phyloP scores from a whole-genome alignment of 2,888 invertebrate genomes.

The Drosophila nigricruria region DNA sequence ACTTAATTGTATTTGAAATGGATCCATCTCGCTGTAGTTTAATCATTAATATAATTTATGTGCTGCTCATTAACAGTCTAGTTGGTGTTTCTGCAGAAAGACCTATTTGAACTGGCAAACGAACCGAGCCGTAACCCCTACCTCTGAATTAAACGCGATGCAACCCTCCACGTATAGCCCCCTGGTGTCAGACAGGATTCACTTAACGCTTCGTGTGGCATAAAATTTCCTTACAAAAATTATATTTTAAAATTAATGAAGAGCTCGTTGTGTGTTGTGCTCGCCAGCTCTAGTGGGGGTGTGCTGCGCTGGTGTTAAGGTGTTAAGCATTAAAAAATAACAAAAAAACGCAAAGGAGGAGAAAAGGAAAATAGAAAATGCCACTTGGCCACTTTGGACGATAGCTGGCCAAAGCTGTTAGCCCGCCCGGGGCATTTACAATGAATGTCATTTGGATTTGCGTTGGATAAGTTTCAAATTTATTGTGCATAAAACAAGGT shows the following conservation, averaged over 20 bases:
- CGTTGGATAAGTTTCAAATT: constrained; percentile 74
- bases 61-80: constrained; percentile 53
- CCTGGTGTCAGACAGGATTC: constrained; percentile 36
- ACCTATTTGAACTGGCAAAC: constrained; percentile 31
- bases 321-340: constrained; percentile 56
- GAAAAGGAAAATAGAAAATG: constrained; percentile 12
- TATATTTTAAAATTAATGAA: constrained; percentile 72
- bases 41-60: constrained; percentile 40
- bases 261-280: constrained; percentile 38
- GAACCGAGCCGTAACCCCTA: constrained; percentile 11
- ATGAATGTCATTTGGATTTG: constrained; percentile 77
- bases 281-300: constrained; percentile 5
- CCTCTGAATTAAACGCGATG: constrained; percentile 12
- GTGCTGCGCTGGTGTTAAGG: constrained; percentile 58
- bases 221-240: constrained; percentile 62
- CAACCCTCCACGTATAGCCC: constrained; percentile 26
- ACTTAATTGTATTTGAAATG: neutral
- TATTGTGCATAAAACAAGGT: constrained; percentile 68
- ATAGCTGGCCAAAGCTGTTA: constrained; percentile 22
- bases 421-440: constrained; percentile 40
- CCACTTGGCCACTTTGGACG: constrained; percentile 27
- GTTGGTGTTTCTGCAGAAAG: constrained; percentile 39
- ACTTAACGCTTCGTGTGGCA: constrained; percentile 74
- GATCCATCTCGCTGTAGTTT: neutral
- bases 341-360: constrained; percentile 13